phyloP scores from a whole-genome alignment of 1,140 invertebrate species.

The Ectropis grisescens region DNA sequence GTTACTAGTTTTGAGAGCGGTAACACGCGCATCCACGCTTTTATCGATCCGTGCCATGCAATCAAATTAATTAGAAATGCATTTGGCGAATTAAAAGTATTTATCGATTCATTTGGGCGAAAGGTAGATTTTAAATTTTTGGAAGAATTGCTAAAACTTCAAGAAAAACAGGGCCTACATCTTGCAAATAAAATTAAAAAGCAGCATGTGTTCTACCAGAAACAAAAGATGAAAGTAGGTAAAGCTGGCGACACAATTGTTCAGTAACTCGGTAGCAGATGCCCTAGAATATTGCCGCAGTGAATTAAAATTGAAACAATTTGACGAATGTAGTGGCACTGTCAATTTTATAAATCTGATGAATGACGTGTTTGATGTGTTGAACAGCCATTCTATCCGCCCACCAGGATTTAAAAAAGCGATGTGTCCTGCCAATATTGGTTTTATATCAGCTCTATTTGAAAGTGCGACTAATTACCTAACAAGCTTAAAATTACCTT shows the following conservation, averaged over 20 bases:
- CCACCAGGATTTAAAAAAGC: slow-evolving; percentile 5
- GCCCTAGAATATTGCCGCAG: slow-evolving; percentile 3
- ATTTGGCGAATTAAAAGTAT: too few species aligned
- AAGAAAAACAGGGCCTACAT: slow-evolving; percentile 3
- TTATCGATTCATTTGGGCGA: too few species aligned
- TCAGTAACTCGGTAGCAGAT: slow-evolving; percentile 8
- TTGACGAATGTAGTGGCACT: slow-evolving; percentile 11
- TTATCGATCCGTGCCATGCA: too few species aligned
- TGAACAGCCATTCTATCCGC: slow-evolving; percentile 7
- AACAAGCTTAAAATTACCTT: too few species aligned
- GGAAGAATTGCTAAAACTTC: not conserved
- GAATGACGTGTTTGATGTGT: slow-evolving; percentile 17
- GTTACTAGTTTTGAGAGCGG: too few species aligned
- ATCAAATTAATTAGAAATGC: too few species aligned
- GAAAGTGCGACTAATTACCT: too few species aligned
- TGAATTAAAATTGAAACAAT: slow-evolving; percentile 16
- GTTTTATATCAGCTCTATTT: too few species aligned
- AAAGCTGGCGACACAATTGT: slow-evolving; percentile 7
- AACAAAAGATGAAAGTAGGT: slow-evolving; percentile 14
- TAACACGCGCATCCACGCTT: too few species aligned
- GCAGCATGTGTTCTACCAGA: slow-evolving; percentile 4
- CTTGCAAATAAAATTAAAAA: slow-evolving; percentile 6
- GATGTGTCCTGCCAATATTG: too few species aligned
- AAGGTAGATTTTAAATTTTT: too few species aligned
- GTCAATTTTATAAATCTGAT: slow-evolving; percentile 9